Evolutionary conservation across 1,140 invertebrate genomes (phyloP), one percentile per base, ranked within the genome.

Genomic region (Drosophila pseudoobscura): DNA sequence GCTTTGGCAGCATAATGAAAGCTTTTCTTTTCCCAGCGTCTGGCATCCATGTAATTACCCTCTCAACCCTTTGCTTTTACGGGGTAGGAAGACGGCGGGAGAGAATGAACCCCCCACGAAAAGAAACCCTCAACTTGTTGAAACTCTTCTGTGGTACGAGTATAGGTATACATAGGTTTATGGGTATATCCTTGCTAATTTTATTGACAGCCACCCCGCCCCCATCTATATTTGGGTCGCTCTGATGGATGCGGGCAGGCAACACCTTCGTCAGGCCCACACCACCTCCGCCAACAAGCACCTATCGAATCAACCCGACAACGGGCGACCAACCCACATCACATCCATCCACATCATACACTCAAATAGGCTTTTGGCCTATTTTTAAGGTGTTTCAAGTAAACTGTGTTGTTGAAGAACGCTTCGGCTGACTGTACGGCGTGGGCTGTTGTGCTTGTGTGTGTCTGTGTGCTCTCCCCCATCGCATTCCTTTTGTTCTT

Each of bases 351-450:
- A 39, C 35, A 39, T 39, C 11, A 39, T 39, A 13, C 35, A 71
- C 65, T 80, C 54, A 64, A 64, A 63, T 83, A 78, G 74, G 74
- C 74, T 61, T 77, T 66, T 80, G 78, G 82, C 62, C 78, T 82
- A 82, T 82, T 82, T 80, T 83, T 61, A 83, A 75, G 79, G 75
- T 75, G 71, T 82, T 70, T 69, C 44, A 26, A 55, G 64, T 62
- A 65, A 76, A 72, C 54, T 74, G 57, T 64, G 79, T 72, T 79
- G 79, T 47, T 70, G 71, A 62, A 66, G 11, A 31, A 59, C 26
- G 26, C 24, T 45, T 57, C 15, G 26, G 47, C 43, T 50, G 20
- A 17, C 31, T 54, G 49, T 59, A 13, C 35, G 11, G 43, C 45
- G 60, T 41, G 46, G 51, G 46, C 15, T 41, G 20, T 20, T 20